phyloP scores from a whole-genome alignment of 2,797 vertebrate genomes.

The Premnoplex brunnescens region DNA sequence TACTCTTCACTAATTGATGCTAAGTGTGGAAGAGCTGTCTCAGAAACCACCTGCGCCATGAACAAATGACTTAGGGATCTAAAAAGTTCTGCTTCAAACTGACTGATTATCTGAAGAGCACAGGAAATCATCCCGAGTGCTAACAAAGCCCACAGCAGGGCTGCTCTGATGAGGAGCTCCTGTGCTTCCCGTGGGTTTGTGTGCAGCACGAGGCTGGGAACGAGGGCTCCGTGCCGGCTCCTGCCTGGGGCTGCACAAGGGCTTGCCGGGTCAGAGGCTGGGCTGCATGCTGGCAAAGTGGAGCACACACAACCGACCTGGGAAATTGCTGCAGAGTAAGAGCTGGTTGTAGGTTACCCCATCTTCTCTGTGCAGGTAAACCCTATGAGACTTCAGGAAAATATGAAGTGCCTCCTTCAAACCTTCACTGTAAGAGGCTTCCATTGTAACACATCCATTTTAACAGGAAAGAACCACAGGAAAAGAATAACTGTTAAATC shows the following conservation, averaged over 20 bases:
- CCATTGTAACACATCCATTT: neutral
- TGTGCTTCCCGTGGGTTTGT: accelerated
- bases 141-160: neutral
- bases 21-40: neutral
- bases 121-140: neutral
- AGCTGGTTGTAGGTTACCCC: neutral
- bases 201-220: neutral
- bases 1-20: neutral
- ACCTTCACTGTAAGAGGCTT: accelerated
- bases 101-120: neutral
- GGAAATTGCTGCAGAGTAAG: neutral
- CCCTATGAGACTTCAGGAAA: neutral
- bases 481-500: neutral
- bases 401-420: neutral
- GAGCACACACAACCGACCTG: neutral
- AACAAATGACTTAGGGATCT: neutral
- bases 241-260: accelerated
- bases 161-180: neutral
- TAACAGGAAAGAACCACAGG: neutral
- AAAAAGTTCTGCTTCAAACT: neutral
- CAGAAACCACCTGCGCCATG: neutral
- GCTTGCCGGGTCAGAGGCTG: neutral
- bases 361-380: neutral
- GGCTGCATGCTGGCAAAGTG: neutral
- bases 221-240: accelerated